Evolutionary conservation across 2,113 vertebrate genomes (phyloP).

Genomic region (Gopherus flavomarginatus): DNA sequence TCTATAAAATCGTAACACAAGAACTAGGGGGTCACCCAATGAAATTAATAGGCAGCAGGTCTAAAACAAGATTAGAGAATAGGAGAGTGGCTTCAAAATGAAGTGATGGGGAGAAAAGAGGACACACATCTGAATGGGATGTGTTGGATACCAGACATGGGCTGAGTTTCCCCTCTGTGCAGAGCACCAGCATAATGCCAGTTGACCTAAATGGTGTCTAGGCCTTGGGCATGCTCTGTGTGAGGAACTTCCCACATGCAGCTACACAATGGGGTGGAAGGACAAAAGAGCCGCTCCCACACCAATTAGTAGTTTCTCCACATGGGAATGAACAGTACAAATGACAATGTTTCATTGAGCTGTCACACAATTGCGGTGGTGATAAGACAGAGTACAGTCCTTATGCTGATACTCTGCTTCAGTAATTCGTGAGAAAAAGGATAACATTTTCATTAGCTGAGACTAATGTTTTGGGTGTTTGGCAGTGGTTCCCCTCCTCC

Average conservation of each 20-base stretch:
- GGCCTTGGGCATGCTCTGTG: background rate
- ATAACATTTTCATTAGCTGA: background rate
- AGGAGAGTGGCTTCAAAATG: fast-evolving
- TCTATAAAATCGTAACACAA: too few species aligned
- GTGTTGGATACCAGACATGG: background rate
- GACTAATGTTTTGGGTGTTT: background rate
- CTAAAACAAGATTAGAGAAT: too few species aligned
- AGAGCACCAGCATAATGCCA: background rate
- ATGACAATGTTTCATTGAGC: background rate
- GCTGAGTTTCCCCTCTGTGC: too few species aligned
- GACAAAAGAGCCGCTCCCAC: background rate
- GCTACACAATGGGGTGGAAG: too few species aligned
- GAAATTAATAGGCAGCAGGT: too few species aligned
- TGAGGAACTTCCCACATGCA: background rate
- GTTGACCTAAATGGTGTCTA: background rate
- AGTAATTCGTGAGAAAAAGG: background rate
- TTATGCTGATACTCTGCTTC: background rate
- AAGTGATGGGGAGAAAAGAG: background rate
- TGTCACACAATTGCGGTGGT: background rate
- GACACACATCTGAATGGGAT: background rate
- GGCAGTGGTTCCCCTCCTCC: too few species aligned
- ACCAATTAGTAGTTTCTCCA: background rate
- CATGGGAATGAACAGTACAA: background rate
- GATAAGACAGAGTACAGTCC: background rate
- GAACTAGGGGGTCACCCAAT: too few species aligned